These are phyloP conservation scores for Caenorhabditis sulstoni DNA, from an alignment of 2,888 invertebrate genomes.

Conservation along the genomic window DNA sequence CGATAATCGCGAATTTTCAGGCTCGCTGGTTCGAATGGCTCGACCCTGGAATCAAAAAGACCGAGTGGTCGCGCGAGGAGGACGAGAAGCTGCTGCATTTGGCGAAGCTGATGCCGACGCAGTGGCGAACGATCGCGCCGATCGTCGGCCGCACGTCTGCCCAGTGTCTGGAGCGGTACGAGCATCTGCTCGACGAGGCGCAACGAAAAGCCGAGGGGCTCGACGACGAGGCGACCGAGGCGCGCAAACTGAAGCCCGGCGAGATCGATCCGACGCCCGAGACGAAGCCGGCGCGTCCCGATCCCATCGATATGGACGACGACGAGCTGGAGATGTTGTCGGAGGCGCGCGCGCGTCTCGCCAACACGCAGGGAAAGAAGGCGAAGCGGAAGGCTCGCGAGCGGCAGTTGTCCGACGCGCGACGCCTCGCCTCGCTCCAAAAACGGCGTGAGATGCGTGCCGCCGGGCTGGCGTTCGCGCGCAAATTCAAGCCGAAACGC, in stretches of 20 bases:
- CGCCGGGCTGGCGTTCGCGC: constrained; percentile 87
- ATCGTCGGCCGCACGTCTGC: constrained; percentile 99
- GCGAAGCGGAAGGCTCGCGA: constrained; percentile 89
- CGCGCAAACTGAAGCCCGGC: constrained; percentile 96
- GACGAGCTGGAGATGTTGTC: constrained; percentile 99
- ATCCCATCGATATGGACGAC: constrained; percentile 99
- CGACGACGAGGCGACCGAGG: constrained; percentile 90
- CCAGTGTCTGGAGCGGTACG: constrained; percentile 92
- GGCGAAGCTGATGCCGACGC: constrained; percentile 99
- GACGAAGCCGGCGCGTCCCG: constrained; percentile 98
- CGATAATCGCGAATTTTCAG: constrained; percentile 36
- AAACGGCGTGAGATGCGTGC: constrained; percentile 97
- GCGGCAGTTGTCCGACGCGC: constrained; percentile 97
- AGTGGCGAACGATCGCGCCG: constrained; percentile 99
- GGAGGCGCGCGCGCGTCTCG: constrained; percentile 96
- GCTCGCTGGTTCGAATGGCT: constrained; percentile 90
- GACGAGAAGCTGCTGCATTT: constrained; percentile 94
- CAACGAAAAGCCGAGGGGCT: constrained; percentile 93
- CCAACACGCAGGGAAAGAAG: constrained; percentile 94
- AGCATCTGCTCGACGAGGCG: constrained; percentile 87
- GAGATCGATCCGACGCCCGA: constrained; percentile 99
- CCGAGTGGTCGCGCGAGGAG: constrained; percentile 99
- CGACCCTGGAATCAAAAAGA: constrained; percentile 99
- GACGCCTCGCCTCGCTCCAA: constrained; percentile 94
- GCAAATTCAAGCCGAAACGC: constrained; percentile 75